Evolutionary conservation across 2,888 invertebrate species (phyloP).

Genomic region (Tetragonisca angustula): DNA sequence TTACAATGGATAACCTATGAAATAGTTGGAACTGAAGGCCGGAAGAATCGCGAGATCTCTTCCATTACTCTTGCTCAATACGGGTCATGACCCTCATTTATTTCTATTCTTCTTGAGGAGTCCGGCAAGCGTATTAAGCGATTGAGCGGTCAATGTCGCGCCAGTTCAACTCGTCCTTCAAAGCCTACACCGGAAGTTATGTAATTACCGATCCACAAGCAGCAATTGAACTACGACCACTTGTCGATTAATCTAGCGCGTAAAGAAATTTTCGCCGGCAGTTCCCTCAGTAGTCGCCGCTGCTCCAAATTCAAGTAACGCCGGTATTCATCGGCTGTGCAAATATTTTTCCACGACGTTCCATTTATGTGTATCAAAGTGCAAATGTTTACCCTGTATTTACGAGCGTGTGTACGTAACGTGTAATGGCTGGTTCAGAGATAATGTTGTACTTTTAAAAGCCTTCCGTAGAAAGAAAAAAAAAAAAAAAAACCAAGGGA

Average conservation of each 20-base stretch:
- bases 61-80: not conserved
- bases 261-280: not conserved
- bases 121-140: constrained; percentile 49
- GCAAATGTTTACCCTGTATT: constrained; percentile 52
- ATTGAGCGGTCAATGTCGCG: constrained; percentile 69
- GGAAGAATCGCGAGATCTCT: not conserved
- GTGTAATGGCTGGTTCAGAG: constrained; percentile 34
- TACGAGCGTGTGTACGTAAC: constrained; percentile 29
- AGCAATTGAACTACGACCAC: constrained; percentile 41
- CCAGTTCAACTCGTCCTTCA: constrained; percentile 46
- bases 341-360: constrained; percentile 49
- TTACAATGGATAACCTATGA: not conserved
- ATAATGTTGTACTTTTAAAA: constrained; percentile 11
- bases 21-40: not conserved
- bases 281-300: not conserved
- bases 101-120: constrained; percentile 55
- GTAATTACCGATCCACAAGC: constrained; percentile 60
- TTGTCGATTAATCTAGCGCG: constrained; percentile 35
- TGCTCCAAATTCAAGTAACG: constrained; percentile 13
- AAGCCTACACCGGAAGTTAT: constrained; percentile 54
- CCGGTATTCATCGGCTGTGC: constrained; percentile 39
- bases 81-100: constrained; percentile 58
- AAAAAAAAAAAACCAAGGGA: not conserved
- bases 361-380: constrained; percentile 49
- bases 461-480: not conserved